These are phyloP conservation scores for Cryptophagus acutangulus DNA, from an alignment of 2,888 invertebrate species.

Conservation along the genomic window DNA sequence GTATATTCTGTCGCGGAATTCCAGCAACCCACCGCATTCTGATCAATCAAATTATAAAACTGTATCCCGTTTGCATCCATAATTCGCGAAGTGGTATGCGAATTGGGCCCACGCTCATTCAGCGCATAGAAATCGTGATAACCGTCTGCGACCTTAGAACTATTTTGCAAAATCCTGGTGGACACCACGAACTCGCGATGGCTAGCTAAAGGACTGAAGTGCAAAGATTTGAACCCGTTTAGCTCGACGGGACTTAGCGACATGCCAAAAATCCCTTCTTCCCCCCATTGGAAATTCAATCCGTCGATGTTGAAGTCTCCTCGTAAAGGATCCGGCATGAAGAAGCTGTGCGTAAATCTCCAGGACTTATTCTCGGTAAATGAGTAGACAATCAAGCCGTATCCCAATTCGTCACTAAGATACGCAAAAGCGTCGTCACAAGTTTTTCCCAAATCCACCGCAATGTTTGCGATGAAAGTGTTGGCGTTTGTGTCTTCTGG, in stretches of 20 bases:
- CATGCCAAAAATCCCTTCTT: slow-evolving; percentile 72
- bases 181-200: slow-evolving; percentile 75
- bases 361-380: slow-evolving; percentile 72
- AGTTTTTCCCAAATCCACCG: slow-evolving; percentile 54
- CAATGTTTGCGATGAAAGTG: slow-evolving; percentile 82
- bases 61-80: slow-evolving; percentile 72
- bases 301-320: slow-evolving; percentile 77
- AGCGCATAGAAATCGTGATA: slow-evolving; percentile 67
- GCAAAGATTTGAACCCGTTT: slow-evolving; percentile 67
- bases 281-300: slow-evolving; percentile 79
- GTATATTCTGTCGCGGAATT: slow-evolving; percentile 58
- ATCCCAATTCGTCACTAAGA: slow-evolving; percentile 76
- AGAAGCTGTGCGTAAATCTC: slow-evolving; percentile 73
- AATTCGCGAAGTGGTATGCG: slow-evolving; percentile 68
- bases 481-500: slow-evolving; percentile 69
- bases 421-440: slow-evolving; percentile 33
- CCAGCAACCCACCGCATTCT: slow-evolving; percentile 82
- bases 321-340: slow-evolving; percentile 74
- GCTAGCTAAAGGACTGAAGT: slow-evolving; percentile 75
- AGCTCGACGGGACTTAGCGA: slow-evolving; percentile 61
- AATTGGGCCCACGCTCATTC: slow-evolving; percentile 61
- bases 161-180: slow-evolving; percentile 66
- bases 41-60: slow-evolving; percentile 73
- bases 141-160: slow-evolving; percentile 61
- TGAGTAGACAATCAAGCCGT: slow-evolving; percentile 75